Conservation (phyloP, 2,888 invertebrate genomes). For the Liposcelis brunnea region DNA sequence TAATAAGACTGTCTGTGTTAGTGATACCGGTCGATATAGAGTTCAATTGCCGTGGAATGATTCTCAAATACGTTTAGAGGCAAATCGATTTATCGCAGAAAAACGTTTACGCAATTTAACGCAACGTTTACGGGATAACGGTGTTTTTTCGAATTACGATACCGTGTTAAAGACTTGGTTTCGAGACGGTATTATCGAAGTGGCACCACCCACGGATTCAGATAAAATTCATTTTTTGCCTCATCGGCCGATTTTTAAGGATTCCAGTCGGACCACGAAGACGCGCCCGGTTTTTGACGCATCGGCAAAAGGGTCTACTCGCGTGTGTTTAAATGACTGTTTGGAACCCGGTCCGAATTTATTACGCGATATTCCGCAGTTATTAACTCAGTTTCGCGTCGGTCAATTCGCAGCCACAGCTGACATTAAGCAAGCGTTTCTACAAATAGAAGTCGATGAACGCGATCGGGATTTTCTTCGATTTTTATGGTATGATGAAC, state of each 20-base stretch:
- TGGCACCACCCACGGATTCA: too few species aligned
- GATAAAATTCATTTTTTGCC: too few species aligned
- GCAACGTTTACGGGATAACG: neutral
- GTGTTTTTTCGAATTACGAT: constrained; percentile 2
- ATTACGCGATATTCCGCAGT: neutral
- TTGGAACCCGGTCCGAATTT: neutral
- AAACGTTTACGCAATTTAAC: neutral
- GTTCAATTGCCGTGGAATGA: constrained; percentile 3
- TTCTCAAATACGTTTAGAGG: neutral
- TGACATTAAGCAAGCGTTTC: neutral
- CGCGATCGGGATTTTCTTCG: neutral
- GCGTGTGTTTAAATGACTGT: neutral
- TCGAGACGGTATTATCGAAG: too few species aligned
- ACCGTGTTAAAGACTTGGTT: too few species aligned
- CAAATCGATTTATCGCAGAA: neutral
- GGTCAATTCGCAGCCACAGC: neutral
- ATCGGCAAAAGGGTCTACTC: neutral
- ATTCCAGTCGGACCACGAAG: too few species aligned
- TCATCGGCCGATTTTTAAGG: too few species aligned
- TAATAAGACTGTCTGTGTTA: neutral
- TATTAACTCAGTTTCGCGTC: neutral
- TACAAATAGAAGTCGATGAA: neutral
- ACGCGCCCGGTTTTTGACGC: too few species aligned
- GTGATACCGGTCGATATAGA: constrained; percentile 5
- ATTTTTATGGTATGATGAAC: neutral